These are phyloP conservation scores for Chiloscyllium plagiosum DNA, from an alignment of 2,113 vertebrate genomes.

Conservation along the genomic window DNA sequence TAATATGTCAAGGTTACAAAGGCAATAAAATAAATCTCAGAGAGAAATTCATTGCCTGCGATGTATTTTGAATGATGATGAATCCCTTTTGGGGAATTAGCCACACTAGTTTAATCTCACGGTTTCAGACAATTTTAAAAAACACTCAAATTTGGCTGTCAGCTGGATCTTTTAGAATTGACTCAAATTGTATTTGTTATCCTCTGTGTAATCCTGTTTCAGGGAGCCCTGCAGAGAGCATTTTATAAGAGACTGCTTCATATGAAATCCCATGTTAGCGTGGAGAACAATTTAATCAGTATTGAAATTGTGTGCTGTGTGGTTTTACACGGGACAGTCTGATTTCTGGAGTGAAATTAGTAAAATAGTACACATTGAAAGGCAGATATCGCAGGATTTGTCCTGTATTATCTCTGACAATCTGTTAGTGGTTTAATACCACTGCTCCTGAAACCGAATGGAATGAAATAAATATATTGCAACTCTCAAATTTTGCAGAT, in stretches of 20 bases:
- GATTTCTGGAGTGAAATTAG: not conserved
- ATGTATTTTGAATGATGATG: not conserved
- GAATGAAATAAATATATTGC: not conserved
- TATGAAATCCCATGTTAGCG: not conserved
- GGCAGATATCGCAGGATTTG: not conserved
- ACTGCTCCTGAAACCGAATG: not conserved
- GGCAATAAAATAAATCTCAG: not conserved
- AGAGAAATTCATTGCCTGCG: not conserved
- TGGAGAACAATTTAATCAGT: not conserved
- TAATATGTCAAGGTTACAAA: not conserved
- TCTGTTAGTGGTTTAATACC: not conserved
- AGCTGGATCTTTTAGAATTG: not conserved
- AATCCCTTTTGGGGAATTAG: not conserved
- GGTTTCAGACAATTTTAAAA: not conserved
- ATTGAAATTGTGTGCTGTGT: not conserved
- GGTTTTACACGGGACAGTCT: not conserved
- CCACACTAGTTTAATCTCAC: not conserved
- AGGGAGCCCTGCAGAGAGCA: not conserved
- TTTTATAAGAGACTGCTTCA: not conserved
- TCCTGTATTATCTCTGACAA: not conserved
- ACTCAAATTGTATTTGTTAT: not conserved
- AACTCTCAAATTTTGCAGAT: not conserved
- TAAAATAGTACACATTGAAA: not conserved
- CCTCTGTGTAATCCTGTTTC: not conserved
- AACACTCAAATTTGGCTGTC: not conserved